Percentiles rank a stretch among this genome's conserved stretches.
Evolutionary conservation across 92 coral and sea anemone species (phyloP).

Genomic region (Chrysogorgia sp.): DNA sequence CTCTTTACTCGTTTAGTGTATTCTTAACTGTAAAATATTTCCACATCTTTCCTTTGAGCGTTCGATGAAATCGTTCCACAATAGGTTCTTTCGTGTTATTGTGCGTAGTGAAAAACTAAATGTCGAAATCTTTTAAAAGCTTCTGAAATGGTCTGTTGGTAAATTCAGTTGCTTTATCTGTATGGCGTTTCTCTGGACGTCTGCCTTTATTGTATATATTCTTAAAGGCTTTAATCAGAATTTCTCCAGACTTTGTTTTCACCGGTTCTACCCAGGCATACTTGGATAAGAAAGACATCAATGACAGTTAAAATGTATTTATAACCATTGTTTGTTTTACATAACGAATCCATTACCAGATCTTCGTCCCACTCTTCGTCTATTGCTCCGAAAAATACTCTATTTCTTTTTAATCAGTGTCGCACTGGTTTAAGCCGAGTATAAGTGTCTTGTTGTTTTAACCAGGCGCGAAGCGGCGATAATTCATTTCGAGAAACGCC

Average conservation of each 20-base stretch:
- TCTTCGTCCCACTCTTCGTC: constrained; percentile 23
- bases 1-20: constrained; percentile 33
- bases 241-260: constrained; percentile 7
- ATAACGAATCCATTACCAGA: not conserved
- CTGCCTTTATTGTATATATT: not conserved
- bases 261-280: constrained; percentile 33
- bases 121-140: not conserved
- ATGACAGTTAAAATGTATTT: constrained; percentile 1
- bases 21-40: constrained; percentile 33
- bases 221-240: constrained; percentile 2
- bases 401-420: not conserved
- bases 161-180: constrained; percentile 39
- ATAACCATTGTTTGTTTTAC: not conserved
- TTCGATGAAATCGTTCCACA: constrained; percentile 30
- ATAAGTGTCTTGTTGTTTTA: constrained; percentile 12
- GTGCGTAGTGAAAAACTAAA: constrained; percentile 11
- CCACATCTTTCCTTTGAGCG: constrained; percentile 35
- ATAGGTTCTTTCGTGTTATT: constrained; percentile 35
- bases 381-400: constrained; percentile 1
- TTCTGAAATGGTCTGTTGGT: constrained; percentile 4
- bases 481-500: too few species aligned
- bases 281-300: constrained; percentile 39
- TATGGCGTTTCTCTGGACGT: not conserved
- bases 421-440: constrained; percentile 31
- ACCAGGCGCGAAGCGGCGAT: constrained; percentile 13